Percentiles rank a stretch among this genome's conserved stretches.
These are phyloP conservation scores for Elgaria multicarinata DNA, from an alignment of 2,113 vertebrate genomes.

Conservation along the genomic window DNA sequence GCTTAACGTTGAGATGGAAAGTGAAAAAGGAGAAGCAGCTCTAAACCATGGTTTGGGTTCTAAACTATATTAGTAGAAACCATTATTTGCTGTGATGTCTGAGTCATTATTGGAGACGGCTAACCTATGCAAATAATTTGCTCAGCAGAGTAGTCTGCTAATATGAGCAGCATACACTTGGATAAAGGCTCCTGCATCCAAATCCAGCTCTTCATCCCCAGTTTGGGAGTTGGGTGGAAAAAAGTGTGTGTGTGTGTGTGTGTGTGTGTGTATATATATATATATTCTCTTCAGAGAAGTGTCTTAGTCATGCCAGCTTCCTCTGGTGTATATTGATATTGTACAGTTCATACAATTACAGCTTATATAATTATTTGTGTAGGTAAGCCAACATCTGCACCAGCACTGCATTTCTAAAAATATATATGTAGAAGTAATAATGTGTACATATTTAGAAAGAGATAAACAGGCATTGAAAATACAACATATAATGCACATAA, in stretches of 20 bases:
- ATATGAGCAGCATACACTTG: background rate
- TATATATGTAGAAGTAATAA: conserved; percentile 38
- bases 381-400: background rate
- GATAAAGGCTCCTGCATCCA: background rate
- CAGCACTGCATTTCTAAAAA: background rate
- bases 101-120: background rate
- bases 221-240: background rate
- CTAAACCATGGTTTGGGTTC: background rate
- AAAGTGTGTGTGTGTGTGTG: too few species aligned
- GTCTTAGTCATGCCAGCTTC: background rate
- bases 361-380: background rate
- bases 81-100: background rate
- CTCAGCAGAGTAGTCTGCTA: too few species aligned
- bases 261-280: too few species aligned
- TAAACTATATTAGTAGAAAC: background rate
- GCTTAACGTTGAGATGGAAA: background rate
- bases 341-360: background rate
- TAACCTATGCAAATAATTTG: background rate
- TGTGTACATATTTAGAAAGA: conserved; percentile 45
- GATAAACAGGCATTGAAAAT: conserved; percentile 5
- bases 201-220: background rate
- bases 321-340: background rate
- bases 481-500: conserved; percentile 48
- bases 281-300: background rate
- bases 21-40: background rate